Evolutionary conservation across 2,888 invertebrate genomes (phyloP), one percentile per base, ranked within the genome.

Genomic region (Eupithecia exiguata): DNA sequence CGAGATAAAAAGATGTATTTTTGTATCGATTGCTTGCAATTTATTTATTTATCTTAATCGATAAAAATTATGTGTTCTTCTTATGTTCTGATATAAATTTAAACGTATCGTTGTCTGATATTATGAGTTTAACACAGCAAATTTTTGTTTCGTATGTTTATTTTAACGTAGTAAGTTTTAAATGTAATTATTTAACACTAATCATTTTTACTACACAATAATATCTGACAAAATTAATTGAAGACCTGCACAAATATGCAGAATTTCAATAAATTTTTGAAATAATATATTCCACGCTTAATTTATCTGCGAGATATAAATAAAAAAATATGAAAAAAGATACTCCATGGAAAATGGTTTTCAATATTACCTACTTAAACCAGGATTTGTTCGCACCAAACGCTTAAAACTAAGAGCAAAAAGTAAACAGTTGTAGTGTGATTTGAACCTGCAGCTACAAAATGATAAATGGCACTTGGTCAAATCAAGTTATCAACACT

Each of bases 1-100:
- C 30, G 72, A 69, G 71, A 76, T 78, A 80, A 74, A 68, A 69
- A 74, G 65, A 76, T 74, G 77, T 80, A 79, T 81, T 81, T 81
- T 79, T 81, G 70, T 84, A 79, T 78, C 75, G 77, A 78, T 75
- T 75, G 79, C 76, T 80, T 79, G 78, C 78, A 78, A 65, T 76
- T 78, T 72, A 67, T 76, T 78, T 53, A 49, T 21, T 49, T 30
- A 30, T 3, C 2, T 78, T 69, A 68, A 78, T 68, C 77, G 67
- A 74, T 73, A 58, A 72, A 77, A 76, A 80, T 0, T 77, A 74
- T 78, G 75, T 77, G 72, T 77, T 79, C 72, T 72, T 71, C 36
- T 30, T 30, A 30, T 30, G 4, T 30, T 73, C 30, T 69, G 69
- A 63, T 9, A 63, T 53, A 43, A 70, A 62, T 62, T 46, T 36